Percentiles rank a stretch among this genome's conserved stretches.
Evolutionary conservation across 2,113 vertebrate species (phyloP).

Genomic region (Chrysemys picta): DNA sequence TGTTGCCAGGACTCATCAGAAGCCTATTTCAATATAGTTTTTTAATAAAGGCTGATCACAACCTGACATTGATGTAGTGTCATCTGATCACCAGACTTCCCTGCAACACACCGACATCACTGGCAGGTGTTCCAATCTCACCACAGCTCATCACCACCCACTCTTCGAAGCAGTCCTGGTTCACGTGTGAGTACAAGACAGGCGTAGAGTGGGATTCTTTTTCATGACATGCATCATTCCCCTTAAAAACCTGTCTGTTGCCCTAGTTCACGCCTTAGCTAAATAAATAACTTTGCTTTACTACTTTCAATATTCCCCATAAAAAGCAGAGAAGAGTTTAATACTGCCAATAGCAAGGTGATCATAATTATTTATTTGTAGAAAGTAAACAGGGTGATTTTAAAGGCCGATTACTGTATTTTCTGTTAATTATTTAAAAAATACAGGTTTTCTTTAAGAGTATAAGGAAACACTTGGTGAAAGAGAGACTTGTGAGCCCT

Average conservation of each 20-base stretch:
- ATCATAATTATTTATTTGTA: not conserved
- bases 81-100: not conserved
- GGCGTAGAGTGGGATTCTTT: rapidly evolving
- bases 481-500: not conserved
- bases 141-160: rapidly evolving
- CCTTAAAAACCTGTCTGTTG: rapidly evolving
- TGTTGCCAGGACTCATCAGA: not conserved
- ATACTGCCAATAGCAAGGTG: not conserved
- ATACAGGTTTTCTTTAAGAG: not conserved
- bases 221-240: rapidly evolving
- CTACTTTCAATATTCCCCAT: not conserved
- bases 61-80: not conserved
- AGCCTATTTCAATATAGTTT: not conserved
- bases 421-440: not conserved
- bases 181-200: rapidly evolving
- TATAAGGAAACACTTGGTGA: not conserved
- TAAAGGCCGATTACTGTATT: not conserved
- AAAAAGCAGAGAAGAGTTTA: not conserved
- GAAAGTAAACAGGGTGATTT: not conserved
- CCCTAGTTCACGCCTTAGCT: not conserved
- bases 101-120: too few species aligned
- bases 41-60: not conserved
- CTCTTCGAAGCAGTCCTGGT: too few species aligned
- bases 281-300: not conserved
- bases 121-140: rapidly evolving